Evolutionary conservation across 2,888 invertebrate species (phyloP), one percentile per base, ranked within the genome.

Genomic region (Molorchus minor): DNA sequence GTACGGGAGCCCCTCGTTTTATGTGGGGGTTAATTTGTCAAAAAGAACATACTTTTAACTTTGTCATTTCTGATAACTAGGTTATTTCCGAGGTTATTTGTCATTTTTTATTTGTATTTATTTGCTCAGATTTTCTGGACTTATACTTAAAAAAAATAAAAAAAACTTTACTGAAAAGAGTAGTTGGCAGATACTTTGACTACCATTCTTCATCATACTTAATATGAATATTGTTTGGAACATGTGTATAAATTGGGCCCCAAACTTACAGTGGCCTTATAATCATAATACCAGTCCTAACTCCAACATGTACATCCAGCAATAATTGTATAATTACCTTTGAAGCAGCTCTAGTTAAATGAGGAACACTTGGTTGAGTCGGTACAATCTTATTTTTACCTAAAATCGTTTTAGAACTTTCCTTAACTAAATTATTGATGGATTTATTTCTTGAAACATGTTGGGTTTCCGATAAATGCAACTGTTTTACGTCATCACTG

Each of bases 291-390:
- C n/a, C n/a, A n/a, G n/a, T n/a, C n/a, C n/a, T n/a, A n/a, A n/a
- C n/a, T n/a, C 25, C 4, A 25, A 8, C 25, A 25, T 25, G 4
- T 25, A 25, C 5, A 25, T 4, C 8, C 8, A 25, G 4, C 4
- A 25, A 8, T 12, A 38, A 3, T 38, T 38, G 7, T 13, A 38
- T 15, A 2, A 15, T 29, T 51, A 51, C 51, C 40, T 25, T 51
- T 51, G 51, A 51, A 15, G 29, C 25, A 40, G 10, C 40, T 51
- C 19, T 38, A 3, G 38, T 15, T 40, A 40, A 36, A 5, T 19
- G 29, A 7, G 29, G 13, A 16, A 30, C 38, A 17, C 40, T 51
- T 29, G 51, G 0, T 25, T n/a, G 13, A 5, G 51, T 13, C 16
- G 16, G 29, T 15, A 17, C n/a, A 5, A 19, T 10, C 51, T 51